Percentiles rank a stretch among this genome's conserved stretches.
These are phyloP conservation scores for Furnarius figulus DNA, from an alignment of 2,113 vertebrate species.

Conservation along the genomic window DNA sequence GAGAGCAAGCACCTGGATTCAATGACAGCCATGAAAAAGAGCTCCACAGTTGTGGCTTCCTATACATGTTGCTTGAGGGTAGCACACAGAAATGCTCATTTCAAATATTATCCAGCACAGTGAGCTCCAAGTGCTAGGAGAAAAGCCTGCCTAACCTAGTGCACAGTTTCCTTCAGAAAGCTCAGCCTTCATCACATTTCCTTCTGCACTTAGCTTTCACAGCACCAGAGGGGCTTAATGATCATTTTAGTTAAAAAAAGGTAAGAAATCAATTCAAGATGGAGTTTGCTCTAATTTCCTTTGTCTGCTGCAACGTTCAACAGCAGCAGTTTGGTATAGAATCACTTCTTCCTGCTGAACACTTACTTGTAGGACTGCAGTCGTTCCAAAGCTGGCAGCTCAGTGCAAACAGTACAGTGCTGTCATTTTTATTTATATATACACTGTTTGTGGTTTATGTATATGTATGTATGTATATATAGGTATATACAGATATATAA, in stretches of 20 bases:
- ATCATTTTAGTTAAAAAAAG: not conserved
- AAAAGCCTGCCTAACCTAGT: not conserved
- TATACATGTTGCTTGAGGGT: not conserved
- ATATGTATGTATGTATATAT: no score
- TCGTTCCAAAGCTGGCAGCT: not conserved
- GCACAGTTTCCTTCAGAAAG: not conserved
- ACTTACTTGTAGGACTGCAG: not conserved
- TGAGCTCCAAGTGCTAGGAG: not conserved
- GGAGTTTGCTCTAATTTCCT: not conserved
- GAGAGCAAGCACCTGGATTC: not conserved
- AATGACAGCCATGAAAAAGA: not conserved
- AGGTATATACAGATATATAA: not conserved
- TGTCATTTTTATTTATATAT: not conserved
- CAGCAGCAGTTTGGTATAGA: not conserved
- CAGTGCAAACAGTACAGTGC: not conserved
- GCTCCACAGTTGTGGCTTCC: not conserved
- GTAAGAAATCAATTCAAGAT: not conserved
- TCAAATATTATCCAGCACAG: not conserved
- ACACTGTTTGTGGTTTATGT: not conserved
- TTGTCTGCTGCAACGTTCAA: not conserved
- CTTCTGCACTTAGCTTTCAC: accelerated
- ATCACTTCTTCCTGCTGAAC: not conserved
- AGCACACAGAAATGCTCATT: not conserved
- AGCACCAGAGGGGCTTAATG: not conserved
- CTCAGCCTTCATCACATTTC: not conserved